A percentile compares a stretch with the other conserved stretches of the same genome.
phyloP scores from a whole-genome alignment of 2,797 vertebrate genomes.

The Liasis olivaceus region DNA sequence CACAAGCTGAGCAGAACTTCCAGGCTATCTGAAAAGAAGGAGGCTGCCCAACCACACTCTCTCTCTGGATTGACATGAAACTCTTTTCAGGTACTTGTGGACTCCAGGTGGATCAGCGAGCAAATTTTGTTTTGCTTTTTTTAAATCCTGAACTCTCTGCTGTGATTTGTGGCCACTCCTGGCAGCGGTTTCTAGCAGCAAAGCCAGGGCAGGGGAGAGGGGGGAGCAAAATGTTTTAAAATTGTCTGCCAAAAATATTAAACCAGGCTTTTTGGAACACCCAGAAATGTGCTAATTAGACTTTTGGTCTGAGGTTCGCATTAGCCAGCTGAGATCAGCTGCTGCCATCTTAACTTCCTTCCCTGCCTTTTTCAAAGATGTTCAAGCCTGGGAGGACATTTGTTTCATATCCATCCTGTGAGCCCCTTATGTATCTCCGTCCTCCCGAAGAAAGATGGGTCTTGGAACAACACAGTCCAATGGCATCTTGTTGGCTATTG shows the following conservation, averaged over 20 bases:
- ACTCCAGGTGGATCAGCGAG: constrained; percentile 50
- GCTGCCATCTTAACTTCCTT: constrained; percentile 20
- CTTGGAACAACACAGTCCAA: constrained; percentile 31
- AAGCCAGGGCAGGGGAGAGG: constrained; percentile 12
- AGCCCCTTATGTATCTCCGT: too few species aligned
- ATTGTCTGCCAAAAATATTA: constrained; percentile 55
- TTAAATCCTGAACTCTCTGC: constrained; percentile 38
- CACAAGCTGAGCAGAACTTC: not conserved
- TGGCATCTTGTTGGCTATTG: constrained; percentile 9
- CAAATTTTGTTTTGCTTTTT: not conserved
- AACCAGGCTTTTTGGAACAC: constrained; percentile 53
- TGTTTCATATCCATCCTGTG: not conserved
- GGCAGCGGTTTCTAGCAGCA: constrained; percentile 38
- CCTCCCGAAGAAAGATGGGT: not conserved
- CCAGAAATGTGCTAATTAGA: constrained; percentile 50
- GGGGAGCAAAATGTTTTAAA: constrained; percentile 53
- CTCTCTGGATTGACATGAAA: constrained; percentile 50
- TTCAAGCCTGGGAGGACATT: constrained; percentile 35
- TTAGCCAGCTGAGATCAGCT: not conserved
- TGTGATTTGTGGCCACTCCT: constrained; percentile 48
- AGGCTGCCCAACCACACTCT: not conserved
- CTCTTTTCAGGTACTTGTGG: constrained; percentile 39
- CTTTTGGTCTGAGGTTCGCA: constrained; percentile 34
- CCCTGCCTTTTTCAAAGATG: constrained; percentile 33
- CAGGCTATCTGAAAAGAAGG: not conserved